phyloP scores from a whole-genome alignment of 2,888 invertebrate species.

The Orchesella flavescens region DNA sequence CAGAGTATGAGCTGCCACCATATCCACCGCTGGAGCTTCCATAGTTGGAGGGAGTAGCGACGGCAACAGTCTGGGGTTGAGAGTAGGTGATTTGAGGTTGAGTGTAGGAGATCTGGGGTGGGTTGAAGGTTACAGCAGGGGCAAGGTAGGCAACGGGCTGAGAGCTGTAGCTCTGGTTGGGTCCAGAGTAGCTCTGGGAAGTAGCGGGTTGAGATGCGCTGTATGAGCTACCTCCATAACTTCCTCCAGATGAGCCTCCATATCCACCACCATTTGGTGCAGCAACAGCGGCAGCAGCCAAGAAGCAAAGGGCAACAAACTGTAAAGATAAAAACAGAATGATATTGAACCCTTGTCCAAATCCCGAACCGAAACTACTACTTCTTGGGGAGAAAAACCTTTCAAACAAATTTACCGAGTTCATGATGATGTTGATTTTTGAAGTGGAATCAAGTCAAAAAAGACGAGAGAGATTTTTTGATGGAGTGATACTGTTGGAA shows the following conservation, averaged over 20 bases:
- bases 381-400: no score
- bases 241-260: neutral
- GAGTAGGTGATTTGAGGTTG: constrained; percentile 61
- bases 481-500: neutral
- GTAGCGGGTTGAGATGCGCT: constrained; percentile 26
- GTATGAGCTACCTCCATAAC: constrained; percentile 28
- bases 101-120: constrained; percentile 54
- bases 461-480: neutral
- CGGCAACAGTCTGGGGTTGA: constrained; percentile 38
- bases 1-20: constrained; percentile 27
- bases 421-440: constrained; percentile 38
- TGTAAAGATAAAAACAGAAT: constrained; percentile 18
- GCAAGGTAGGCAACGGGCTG: constrained; percentile 55
- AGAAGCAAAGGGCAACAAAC: constrained; percentile 45
- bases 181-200: constrained; percentile 56
- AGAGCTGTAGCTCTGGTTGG: constrained; percentile 40
- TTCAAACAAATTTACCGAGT: constrained; percentile 19
- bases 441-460: neutral
- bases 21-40: constrained; percentile 2
- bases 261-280: constrained; percentile 16
- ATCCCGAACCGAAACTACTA: no score
- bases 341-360: no score
- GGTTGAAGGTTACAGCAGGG: constrained; percentile 56
- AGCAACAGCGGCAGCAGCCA: constrained; percentile 53
- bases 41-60: constrained; percentile 38